Base-by-base conservation (phyloP, 2,888 invertebrate genomes). In the Amblyjoppa fuscipennis region DNA sequence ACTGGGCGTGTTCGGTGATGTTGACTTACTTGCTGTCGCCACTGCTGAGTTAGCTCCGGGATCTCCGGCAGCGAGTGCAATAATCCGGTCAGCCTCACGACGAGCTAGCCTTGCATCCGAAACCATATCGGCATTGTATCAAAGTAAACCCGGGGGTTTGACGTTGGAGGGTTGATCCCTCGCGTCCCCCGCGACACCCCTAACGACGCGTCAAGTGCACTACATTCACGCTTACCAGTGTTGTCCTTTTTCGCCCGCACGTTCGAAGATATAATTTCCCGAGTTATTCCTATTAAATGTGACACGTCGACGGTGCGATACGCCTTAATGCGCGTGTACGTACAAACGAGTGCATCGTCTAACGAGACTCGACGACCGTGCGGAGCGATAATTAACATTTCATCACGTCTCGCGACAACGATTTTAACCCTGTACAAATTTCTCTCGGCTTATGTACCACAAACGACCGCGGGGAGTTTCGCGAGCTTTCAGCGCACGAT, bases 121-220 rank as follows among this genome's bases (percentile, higher is more conserved):
- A 59, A 25, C n/a, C 31, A 41, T 16, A 34, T 16, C 25, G 11
- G 73, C 25, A 31, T 53, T 61, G 41, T 73, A 59, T 73, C 49
- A 51, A 51, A 59, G 53, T 6, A 38, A 66, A 51, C 38, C 25
- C 41, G 45, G 16, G 49, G 34, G 20, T 16, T 49, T 45, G 20
- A 59, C 45, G 28, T 56, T 3, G 25, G 56, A 38, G 80, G 71
- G 76, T 56, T 38, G 66, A 73, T 9, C 13, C 51, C 34, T 53
- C 34, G 53, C 45, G 3, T 49, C 56, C 38, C n/a, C 45, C 68
- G n/a, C n/a, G 51, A 74, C 45, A 49, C 1, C 80, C 71, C 41
- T 81, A 45, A 81, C 68, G 66, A 71, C 82, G 64, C 16, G 76
- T 45, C 77, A 77, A 77, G 59, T 75, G 69, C 45, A 38, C 59